Conservation (phyloP, 92 coral and sea anemone species). For the Parazoanthus darwini region DNA sequence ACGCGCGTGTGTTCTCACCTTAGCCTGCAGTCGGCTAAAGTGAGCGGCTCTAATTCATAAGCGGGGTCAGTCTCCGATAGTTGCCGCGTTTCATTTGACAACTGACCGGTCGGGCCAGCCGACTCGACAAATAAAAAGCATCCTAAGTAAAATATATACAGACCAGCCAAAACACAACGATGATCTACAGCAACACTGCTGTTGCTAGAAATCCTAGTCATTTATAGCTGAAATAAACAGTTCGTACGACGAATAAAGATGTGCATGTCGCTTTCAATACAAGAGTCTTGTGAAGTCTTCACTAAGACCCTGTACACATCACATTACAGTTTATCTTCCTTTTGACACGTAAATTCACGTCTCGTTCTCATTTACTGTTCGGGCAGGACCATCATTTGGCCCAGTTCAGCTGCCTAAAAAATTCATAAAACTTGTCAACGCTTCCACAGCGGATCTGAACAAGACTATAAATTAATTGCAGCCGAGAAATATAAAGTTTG, state of each 20-base stretch:
- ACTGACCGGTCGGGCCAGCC: not conserved
- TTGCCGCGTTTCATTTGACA: no score
- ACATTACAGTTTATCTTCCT: no score
- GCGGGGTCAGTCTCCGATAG: not conserved
- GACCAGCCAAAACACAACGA: not conserved
- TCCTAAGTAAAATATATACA: not conserved
- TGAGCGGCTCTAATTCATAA: no score
- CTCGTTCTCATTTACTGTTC: not conserved
- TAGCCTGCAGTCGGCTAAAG: no score
- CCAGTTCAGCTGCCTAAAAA: no score
- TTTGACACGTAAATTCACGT: not conserved
- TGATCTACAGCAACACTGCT: not conserved
- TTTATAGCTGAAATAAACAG: not conserved
- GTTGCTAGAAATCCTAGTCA: not conserved
- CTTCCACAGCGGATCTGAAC: no score
- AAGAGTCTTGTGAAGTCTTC: not conserved
- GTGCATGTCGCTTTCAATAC: not conserved
- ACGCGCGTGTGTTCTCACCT: no score
- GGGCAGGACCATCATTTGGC: not conserved
- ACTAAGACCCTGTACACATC: not conserved
- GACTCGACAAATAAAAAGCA: not conserved
- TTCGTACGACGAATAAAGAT: no score
- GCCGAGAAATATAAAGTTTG: not conserved
- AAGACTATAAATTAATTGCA: not conserved
- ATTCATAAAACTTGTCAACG: no score